Evolutionary conservation across 2,888 invertebrate species (phyloP).

Genomic region (Limnephilus lunatus): DNA sequence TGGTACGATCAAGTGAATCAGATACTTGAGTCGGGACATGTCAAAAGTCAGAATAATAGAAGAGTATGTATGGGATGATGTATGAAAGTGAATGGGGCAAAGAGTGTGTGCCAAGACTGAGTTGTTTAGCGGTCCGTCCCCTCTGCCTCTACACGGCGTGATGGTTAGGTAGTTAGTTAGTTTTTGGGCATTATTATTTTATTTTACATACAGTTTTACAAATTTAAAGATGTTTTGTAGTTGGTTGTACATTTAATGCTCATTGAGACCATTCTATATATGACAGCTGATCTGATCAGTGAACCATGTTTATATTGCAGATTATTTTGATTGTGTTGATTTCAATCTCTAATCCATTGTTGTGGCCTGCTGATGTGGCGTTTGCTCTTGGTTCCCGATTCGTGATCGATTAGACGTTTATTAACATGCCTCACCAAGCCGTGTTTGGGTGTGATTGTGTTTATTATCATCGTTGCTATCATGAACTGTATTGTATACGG

Average conservation of each 20-base stretch:
- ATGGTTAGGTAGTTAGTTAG: too few relatives aligned
- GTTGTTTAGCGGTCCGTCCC: too few relatives aligned
- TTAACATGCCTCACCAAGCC: neutral
- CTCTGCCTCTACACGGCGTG: too few relatives aligned
- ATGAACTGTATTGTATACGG: neutral
- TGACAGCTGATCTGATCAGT: neutral
- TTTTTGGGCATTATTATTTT: too few relatives aligned
- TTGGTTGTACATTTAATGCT: neutral
- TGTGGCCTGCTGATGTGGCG: neutral
- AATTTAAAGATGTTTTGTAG: neutral
- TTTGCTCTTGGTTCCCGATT: neutral
- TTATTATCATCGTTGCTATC: neutral
- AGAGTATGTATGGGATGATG: too few relatives aligned
- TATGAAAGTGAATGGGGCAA: too few relatives aligned
- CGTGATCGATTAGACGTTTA: neutral
- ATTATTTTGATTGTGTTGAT: neutral
- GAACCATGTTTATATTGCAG: neutral
- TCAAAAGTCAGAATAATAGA: too few relatives aligned
- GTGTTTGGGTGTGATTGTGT: neutral
- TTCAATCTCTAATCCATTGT: neutral
- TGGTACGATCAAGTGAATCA: too few relatives aligned
- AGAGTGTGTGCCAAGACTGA: too few relatives aligned
- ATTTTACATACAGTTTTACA: too few relatives aligned
- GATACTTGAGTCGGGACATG: too few relatives aligned
- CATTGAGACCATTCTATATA: too few relatives aligned